Base-by-base conservation (phyloP, 1,140 invertebrate species). In the Micrasema longulum region DNA sequence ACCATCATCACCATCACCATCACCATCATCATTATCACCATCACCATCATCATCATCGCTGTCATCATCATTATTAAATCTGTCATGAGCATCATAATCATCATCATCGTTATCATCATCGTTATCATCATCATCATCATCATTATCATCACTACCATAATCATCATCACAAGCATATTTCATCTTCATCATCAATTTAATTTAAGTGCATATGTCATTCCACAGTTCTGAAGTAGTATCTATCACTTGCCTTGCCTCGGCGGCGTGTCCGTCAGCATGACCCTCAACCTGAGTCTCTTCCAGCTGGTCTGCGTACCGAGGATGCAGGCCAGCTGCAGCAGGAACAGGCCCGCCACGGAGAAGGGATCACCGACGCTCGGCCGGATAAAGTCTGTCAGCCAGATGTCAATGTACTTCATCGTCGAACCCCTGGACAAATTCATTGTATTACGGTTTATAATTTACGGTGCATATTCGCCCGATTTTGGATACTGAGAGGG, bases 241-340 rank as follows among this genome's bases (percentile, higher is more conserved):
- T n/a, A n/a, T 68, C 4, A 67, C 50, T 36, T 35, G 65, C 73
- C 73, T 18, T 72, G 48, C 16, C 71, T 60, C 1, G 63, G 52
- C 36, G 26, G 55, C 1, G 72, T 75, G 11, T 88, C 89, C 77
- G 94, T 96, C 20, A 97, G 88, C 78, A 95, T 95, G 14, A 97
- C 91, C 38, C 97, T 86, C 26, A 98, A 84, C 18, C 88, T 87
- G 41, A 96, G 87, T 75, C 91, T 91, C 76, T 92, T 92, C 91
- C 95, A 97, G 77, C 91, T 86, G 11, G 90, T 86, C 68, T 95
- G 91, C 92, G 99, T 99, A 77, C 97, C 94, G 14, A 99, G 89
- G 67, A 99, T 98, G 77, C 97, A 98, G 1, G 97, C 96, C 52
- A 99, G 81, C 83, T 99, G 98, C 77, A 99, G 90, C 87, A 98